Conservation (phyloP, 2,113 vertebrate species). For the Rhineura floridana region DNA sequence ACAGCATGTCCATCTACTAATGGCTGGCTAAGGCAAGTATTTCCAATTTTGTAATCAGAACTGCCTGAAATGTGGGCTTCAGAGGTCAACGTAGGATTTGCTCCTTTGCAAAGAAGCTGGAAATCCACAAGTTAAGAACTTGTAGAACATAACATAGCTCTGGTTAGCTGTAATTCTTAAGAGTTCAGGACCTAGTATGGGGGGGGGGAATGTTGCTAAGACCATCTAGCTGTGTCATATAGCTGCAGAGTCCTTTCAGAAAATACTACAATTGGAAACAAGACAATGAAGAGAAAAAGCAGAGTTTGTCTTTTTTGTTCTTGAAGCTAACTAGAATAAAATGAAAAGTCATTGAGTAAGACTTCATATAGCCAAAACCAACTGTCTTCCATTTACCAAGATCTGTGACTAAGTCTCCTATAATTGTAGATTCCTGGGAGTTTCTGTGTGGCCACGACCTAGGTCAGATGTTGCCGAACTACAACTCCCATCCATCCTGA, state of each 20-base stretch:
- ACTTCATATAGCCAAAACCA: conserved; percentile 17
- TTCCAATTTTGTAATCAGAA: conserved; percentile 26
- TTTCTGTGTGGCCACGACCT: neutral
- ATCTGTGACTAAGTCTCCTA: neutral
- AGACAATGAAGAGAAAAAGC: neutral
- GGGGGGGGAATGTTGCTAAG: neutral
- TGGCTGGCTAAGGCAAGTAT: conserved; percentile 32
- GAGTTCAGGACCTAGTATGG: conserved; percentile 32
- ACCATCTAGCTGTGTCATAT: neutral
- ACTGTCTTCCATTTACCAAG: conserved; percentile 6
- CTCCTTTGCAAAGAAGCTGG: conserved; percentile 56
- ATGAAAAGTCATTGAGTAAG: neutral
- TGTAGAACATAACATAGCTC: conserved; percentile 30
- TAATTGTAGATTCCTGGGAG: conserved; percentile 2
- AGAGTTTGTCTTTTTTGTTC: conserved; percentile 1
- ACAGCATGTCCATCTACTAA: conserved; percentile 19
- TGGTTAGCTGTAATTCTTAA: conserved; percentile 37
- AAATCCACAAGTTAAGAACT: conserved; percentile 32
- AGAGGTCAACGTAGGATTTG: neutral
- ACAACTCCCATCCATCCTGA: no score
- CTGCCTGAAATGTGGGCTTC: conserved; percentile 17
- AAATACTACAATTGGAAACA: neutral
- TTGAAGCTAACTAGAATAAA: neutral
- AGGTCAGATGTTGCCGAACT: no score
- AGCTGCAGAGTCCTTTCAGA: conserved; percentile 9